A percentile compares a stretch with the other conserved stretches of the same genome.
Evolutionary conservation across 2,113 vertebrate species (phyloP).

Genomic region (Collichthys lucidus): DNA sequence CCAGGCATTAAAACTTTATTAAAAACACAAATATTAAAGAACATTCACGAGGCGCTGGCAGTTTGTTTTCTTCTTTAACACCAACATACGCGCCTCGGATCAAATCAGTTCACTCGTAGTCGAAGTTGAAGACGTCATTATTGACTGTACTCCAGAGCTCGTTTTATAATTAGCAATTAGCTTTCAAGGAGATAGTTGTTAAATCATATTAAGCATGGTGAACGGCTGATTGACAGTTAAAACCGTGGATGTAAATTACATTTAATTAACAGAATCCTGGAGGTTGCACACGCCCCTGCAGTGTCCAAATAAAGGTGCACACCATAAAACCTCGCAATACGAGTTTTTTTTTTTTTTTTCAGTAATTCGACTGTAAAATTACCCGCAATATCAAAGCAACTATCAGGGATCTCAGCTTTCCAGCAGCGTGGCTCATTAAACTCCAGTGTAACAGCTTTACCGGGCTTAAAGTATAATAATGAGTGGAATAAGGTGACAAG

Average conservation of each 20-base stretch:
- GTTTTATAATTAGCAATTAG: not conserved
- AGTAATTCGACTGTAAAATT: not conserved
- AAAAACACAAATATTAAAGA: not conserved
- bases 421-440: constrained; percentile 13
- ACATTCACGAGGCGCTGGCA: not conserved
- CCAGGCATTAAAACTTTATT: not conserved
- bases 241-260: not conserved
- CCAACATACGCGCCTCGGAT: not conserved
- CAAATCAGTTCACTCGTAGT: too few species aligned
- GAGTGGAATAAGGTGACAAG: not conserved
- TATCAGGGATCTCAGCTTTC: not conserved
- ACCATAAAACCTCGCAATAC: not conserved
- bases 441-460: not conserved
- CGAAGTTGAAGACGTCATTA: too few species aligned
- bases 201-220: not conserved
- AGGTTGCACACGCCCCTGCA: not conserved
- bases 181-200: not conserved
- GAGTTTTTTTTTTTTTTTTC: too few species aligned
- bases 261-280: too few species aligned
- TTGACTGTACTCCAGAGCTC: not conserved
- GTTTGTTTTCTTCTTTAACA: not conserved
- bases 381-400: not conserved
- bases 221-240: not conserved
- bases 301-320: not conserved
- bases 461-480: not conserved